These are phyloP conservation scores for Caenorhabditis brenneri DNA, from an alignment of 1,140 invertebrate genomes.

Conservation along the genomic window DNA sequence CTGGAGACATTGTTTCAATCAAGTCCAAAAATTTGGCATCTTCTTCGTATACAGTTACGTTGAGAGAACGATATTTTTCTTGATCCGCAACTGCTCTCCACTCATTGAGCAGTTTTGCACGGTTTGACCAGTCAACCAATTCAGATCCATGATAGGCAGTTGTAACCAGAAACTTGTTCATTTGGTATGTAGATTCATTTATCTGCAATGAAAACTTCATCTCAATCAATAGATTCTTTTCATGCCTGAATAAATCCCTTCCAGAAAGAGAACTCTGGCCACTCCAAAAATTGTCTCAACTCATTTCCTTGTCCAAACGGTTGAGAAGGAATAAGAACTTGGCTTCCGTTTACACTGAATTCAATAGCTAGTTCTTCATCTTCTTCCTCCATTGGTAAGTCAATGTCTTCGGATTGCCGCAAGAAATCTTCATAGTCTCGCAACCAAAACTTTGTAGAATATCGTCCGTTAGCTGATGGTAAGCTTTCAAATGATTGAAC, in stretches of 20 bases:
- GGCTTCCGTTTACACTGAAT: slow-evolving; percentile 54
- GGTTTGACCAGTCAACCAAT: slow-evolving; percentile 66
- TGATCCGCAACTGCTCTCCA: slow-evolving; percentile 68
- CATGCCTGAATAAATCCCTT: slow-evolving; percentile 65
- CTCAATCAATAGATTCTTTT: no score
- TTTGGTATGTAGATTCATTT: slow-evolving; percentile 13
- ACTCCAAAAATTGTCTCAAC: slow-evolving; percentile 63
- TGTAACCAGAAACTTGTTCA: slow-evolving; percentile 66
- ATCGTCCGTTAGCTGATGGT: slow-evolving; percentile 64
- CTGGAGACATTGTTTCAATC: slow-evolving; percentile 66
- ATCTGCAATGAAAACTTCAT: no score
- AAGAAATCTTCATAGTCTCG: slow-evolving; percentile 69
- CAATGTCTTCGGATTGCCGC: slow-evolving; percentile 60
- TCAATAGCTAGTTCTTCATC: slow-evolving; percentile 46
- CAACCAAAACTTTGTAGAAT: slow-evolving; percentile 70
- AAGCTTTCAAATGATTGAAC: slow-evolving; percentile 59
- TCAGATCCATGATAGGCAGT: slow-evolving; percentile 67
- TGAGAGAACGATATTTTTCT: slow-evolving; percentile 18
- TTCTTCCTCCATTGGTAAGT: slow-evolving; percentile 45
- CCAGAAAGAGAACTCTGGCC: slow-evolving; percentile 71
- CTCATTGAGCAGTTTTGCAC: slow-evolving; percentile 62
- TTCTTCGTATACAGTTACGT: slow-evolving; percentile 58
- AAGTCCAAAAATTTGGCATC: slow-evolving; percentile 69
- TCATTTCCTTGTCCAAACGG: slow-evolving; percentile 57
- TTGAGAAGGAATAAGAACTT: background rate